Percentiles rank a stretch among this genome's conserved stretches.
Conservation (phyloP, 2,888 invertebrate genomes). For the Dilophus febrilis region DNA sequence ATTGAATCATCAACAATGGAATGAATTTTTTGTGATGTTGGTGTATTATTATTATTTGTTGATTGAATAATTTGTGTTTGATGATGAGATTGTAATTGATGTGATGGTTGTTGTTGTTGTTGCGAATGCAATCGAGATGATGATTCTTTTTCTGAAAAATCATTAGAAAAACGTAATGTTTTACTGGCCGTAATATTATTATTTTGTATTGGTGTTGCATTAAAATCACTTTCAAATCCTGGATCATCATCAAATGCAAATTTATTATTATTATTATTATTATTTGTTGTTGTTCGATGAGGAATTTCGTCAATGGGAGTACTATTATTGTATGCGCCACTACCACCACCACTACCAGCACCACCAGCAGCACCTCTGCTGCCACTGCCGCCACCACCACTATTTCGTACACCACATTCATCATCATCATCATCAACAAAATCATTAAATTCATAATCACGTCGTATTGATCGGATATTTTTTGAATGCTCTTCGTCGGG, state of each 20-base stretch:
- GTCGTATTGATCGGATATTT: constrained; percentile 7
- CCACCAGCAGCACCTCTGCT: constrained; percentile 17
- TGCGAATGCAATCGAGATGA: constrained; percentile 13
- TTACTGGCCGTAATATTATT: too few species aligned
- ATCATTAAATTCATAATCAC: constrained; percentile 20
- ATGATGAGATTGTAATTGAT: constrained; percentile 10
- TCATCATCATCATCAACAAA: constrained; percentile 17
- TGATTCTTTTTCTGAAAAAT: constrained; percentile 36
- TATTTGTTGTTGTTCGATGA: too few species aligned
- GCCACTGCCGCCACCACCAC: constrained; percentile 15
- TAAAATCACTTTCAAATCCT: constrained; percentile 29
- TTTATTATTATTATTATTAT: too few species aligned
- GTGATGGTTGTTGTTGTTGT: constrained; percentile 2
- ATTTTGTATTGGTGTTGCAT: constrained; percentile 14
- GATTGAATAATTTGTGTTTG: too few species aligned
- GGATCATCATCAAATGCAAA: constrained; percentile 20
- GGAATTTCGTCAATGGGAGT: too few species aligned
- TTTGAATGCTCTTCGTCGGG: constrained; percentile 12
- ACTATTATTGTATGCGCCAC: constrained; percentile 21
- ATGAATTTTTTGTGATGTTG: constrained; percentile 25
- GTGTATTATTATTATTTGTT: constrained; percentile 10
- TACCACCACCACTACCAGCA: constrained; percentile 23
- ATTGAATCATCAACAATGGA: constrained; percentile 57
- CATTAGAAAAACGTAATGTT: constrained; percentile 39
- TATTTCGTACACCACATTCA: too few species aligned